phyloP scores from a whole-genome alignment of 1,140 invertebrate species.

The Drosophila littoralis region DNA sequence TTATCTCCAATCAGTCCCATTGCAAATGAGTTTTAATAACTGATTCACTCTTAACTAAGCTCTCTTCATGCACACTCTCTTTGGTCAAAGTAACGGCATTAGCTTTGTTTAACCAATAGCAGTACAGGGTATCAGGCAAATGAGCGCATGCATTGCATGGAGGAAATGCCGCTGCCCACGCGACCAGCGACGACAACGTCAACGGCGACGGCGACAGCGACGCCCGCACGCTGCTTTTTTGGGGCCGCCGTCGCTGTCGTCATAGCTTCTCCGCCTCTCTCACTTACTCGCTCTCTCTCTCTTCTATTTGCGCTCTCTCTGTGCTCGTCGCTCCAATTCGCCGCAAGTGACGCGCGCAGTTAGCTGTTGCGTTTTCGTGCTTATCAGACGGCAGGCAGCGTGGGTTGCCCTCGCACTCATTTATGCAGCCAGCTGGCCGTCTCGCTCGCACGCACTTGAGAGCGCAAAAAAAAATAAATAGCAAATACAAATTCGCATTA shows the following conservation, averaged over 20 bases:
- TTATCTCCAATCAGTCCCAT: neutral
- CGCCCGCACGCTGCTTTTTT: constrained; percentile 43
- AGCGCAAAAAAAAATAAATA: constrained; percentile 24
- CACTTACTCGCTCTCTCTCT: neutral
- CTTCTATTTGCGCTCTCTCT: constrained; percentile 11
- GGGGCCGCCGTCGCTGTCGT: constrained; percentile 26
- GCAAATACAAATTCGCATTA: constrained; percentile 27
- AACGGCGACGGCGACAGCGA: constrained; percentile 10
- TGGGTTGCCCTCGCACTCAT: constrained; percentile 24
- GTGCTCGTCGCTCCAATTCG: constrained; percentile 49
- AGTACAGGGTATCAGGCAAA: constrained; percentile 37
- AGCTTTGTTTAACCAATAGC: neutral
- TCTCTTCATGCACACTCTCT: constrained; percentile 3
- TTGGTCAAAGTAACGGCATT: constrained; percentile 4
- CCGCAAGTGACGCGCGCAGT: constrained; percentile 69
- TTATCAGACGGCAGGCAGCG: constrained; percentile 33
- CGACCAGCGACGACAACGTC: constrained; percentile 27
- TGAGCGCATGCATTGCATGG: constrained; percentile 33
- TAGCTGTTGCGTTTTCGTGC: constrained; percentile 21
- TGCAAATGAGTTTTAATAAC: too few species aligned
- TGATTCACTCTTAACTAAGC: neutral
- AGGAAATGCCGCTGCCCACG: constrained; percentile 51
- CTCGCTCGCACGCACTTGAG: constrained; percentile 7
- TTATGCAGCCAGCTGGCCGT: neutral
- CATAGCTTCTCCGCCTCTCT: constrained; percentile 21